These are phyloP conservation scores for Cerceris rybyensis DNA, from an alignment of 2,888 invertebrate genomes.

Conservation along the genomic window DNA sequence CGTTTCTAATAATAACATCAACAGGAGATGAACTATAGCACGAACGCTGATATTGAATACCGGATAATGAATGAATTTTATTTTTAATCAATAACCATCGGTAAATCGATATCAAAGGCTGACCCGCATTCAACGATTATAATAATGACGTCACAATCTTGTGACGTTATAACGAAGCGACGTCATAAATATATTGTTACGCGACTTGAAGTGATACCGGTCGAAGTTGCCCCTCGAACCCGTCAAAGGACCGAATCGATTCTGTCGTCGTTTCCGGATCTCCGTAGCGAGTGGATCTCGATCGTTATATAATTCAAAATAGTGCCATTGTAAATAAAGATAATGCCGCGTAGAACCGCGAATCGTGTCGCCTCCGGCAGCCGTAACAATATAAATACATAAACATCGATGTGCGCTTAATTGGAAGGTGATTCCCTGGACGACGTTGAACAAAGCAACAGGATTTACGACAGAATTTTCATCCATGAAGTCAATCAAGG, in stretches of 20 bases:
- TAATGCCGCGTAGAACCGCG: no score
- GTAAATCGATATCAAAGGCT: not conserved
- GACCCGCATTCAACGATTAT: not conserved
- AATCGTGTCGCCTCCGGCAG: no score
- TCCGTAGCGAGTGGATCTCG: no score
- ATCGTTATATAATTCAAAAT: no score
- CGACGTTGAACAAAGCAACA: constrained; percentile 12
- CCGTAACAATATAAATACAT: no score
- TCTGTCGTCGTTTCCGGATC: no score
- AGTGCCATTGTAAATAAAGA: no score
- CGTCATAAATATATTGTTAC: no score
- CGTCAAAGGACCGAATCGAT: no score
- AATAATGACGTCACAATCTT: not conserved
- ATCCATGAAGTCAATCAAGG: constrained; percentile 3
- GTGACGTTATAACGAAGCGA: constrained; percentile 1
- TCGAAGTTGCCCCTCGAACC: no score
- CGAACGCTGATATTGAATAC: not conserved
- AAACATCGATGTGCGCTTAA: constrained; percentile 2
- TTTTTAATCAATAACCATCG: not conserved
- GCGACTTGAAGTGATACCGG: no score
- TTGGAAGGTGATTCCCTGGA: constrained; percentile 1
- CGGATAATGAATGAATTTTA: not conserved
- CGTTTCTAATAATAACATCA: not conserved
- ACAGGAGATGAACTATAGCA: not conserved
- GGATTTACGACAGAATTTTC: constrained; percentile 6